Evolutionary conservation across 2,888 invertebrate genomes (phyloP).

Genomic region (Drosophila melanosoma): DNA sequence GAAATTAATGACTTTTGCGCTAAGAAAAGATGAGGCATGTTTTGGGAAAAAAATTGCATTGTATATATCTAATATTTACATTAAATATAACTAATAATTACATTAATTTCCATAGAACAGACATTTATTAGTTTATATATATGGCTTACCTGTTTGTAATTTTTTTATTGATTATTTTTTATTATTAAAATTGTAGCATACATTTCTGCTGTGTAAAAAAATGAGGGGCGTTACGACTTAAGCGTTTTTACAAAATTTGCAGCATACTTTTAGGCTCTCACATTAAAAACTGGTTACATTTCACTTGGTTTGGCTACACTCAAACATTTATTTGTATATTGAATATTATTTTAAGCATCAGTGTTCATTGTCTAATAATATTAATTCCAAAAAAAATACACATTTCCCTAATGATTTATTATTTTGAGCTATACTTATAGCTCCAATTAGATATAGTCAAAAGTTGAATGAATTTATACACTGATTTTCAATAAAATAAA

Average conservation of each 20-base stretch:
- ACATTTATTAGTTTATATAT: too few species aligned
- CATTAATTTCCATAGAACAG: too few species aligned
- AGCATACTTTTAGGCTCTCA: constrained; percentile 14
- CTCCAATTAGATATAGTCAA: neutral
- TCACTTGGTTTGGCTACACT: neutral
- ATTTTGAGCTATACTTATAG: neutral
- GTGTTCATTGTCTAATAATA: neutral
- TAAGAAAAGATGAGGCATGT: neutral
- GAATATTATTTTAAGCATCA: neutral
- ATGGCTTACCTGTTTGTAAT: too few species aligned
- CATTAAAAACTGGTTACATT: neutral
- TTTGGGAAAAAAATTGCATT: neutral
- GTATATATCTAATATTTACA: neutral
- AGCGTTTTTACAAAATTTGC: too few species aligned
- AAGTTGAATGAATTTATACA: neutral
- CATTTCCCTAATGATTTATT: neutral
- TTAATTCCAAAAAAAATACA: neutral
- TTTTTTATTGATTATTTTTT: too few species aligned
- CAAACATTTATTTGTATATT: neutral
- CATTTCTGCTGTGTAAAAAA: neutral
- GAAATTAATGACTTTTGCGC: neutral
- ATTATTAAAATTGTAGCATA: constrained; percentile 20
- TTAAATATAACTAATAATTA: too few species aligned
- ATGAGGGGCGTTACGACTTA: accelerated
- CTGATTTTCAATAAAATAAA: neutral